Percentiles rank a stretch among this genome's conserved stretches.
These are phyloP conservation scores for Drosophila ercepeae DNA, from an alignment of 1,140 invertebrate species.

Conservation along the genomic window DNA sequence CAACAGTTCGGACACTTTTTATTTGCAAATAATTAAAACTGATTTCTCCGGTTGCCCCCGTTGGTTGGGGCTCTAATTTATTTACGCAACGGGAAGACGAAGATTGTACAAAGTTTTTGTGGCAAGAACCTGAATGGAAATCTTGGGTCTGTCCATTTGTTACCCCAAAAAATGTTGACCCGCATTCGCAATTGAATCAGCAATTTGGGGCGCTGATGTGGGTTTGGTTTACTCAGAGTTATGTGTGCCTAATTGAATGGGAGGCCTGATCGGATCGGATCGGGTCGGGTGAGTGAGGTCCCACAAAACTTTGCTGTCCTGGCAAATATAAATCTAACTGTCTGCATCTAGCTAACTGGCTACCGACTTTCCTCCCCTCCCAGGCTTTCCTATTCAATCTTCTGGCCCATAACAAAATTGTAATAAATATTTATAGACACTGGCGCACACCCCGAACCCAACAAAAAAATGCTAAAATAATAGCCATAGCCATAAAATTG, in stretches of 20 bases:
- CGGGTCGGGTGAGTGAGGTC: constrained; percentile 27
- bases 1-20: constrained; percentile 55
- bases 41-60: constrained; percentile 22
- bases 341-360: constrained; percentile 37
- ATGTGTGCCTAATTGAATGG: constrained; percentile 64
- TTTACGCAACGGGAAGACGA: constrained; percentile 46
- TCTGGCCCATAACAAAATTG: constrained; percentile 41
- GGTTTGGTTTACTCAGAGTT: constrained; percentile 46
- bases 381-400: constrained; percentile 46
- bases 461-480: constrained; percentile 51
- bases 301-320: constrained; percentile 40
- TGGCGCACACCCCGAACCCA: constrained; percentile 21
- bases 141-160: constrained; percentile 22
- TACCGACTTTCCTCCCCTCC: constrained; percentile 8
- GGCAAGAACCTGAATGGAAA: constrained; percentile 37
- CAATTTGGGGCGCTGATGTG: constrained; percentile 60
- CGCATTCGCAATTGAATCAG: constrained; percentile 72
- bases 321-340: constrained; percentile 30
- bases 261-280: constrained; percentile 20
- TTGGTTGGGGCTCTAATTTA: constrained; percentile 56
- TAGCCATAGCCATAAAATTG: constrained; percentile 62
- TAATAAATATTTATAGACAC: constrained; percentile 72
- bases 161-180: constrained; percentile 36
- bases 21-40: constrained; percentile 82
- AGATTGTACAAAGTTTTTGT: constrained; percentile 51